Conservation (phyloP, 1,140 invertebrate species). For the Drosophila nannoptera region DNA sequence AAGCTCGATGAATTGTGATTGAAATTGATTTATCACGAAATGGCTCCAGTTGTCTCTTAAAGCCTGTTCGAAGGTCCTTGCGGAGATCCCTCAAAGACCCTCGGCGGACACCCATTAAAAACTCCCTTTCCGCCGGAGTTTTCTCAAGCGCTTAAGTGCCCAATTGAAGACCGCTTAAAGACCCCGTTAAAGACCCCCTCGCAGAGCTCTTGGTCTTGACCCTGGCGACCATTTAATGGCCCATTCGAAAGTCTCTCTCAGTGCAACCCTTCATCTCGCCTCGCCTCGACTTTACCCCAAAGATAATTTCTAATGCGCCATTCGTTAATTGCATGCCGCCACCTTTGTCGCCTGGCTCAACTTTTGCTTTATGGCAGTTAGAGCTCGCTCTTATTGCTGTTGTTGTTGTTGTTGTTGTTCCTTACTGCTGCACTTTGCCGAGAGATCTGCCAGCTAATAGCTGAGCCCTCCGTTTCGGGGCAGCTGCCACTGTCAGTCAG, state of each 20-base stretch:
- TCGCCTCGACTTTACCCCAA: neutral
- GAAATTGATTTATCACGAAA: too few relatives aligned
- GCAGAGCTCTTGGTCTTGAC: too few relatives aligned
- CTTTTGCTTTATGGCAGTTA: conserved; percentile 2
- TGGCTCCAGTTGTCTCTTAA: too few relatives aligned
- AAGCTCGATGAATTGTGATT: too few relatives aligned
- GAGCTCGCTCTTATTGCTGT: conserved; percentile 10
- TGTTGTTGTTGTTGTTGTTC: conserved; percentile 15
- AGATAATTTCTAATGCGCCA: neutral
- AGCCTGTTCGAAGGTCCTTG: too few relatives aligned
- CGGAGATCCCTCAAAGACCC: too few relatives aligned
- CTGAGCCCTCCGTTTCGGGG: conserved; percentile 14
- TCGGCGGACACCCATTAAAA: too few relatives aligned
- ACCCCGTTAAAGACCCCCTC: too few relatives aligned
- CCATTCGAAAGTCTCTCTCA: neutral
- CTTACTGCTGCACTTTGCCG: conserved; percentile 13
- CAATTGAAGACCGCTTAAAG: too few relatives aligned
- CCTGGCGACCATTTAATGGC: too few relatives aligned
- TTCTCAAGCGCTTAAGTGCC: too few relatives aligned
- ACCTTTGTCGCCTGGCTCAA: conserved; percentile 33
- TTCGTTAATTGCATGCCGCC: neutral
- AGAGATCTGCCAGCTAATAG: neutral
- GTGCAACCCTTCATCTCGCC: neutral
- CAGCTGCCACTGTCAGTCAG: conserved; percentile 34
- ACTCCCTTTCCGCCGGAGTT: too few relatives aligned